These are phyloP conservation scores for Nomada flava DNA, from an alignment of 2,888 invertebrate genomes.

Conservation along the genomic window DNA sequence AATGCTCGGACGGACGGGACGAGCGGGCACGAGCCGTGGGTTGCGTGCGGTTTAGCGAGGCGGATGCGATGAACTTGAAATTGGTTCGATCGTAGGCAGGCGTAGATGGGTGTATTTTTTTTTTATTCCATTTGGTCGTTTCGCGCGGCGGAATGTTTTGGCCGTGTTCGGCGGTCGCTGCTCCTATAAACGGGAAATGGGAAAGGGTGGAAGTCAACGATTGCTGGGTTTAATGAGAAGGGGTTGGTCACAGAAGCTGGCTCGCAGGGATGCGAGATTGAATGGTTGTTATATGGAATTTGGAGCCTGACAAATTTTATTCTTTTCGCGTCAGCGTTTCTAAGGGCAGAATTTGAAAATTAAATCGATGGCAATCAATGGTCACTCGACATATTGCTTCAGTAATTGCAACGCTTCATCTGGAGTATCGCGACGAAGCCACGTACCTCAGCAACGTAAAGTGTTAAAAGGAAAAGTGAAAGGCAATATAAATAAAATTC, in stretches of 20 bases:
- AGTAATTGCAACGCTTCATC: no score
- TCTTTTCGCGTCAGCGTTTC: no score
- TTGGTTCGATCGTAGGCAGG: constrained; percentile 19
- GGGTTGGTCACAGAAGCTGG: background rate
- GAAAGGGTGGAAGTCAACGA: background rate
- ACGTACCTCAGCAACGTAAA: background rate
- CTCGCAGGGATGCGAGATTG: no score
- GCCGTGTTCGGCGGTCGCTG: background rate
- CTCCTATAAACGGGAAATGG: constrained; percentile 1
- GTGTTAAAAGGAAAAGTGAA: background rate
- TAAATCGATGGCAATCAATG: no score
- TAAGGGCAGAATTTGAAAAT: no score
- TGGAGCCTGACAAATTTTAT: no score
- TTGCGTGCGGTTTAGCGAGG: constrained; percentile 17
- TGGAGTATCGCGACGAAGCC: no score
- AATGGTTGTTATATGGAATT: no score
- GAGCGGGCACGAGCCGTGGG: background rate
- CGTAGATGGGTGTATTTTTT: background rate
- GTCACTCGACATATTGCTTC: no score
- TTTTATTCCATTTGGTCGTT: background rate
- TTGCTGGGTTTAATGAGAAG: background rate
- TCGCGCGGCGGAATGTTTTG: constrained; percentile 6
- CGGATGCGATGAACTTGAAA: constrained; percentile 43
- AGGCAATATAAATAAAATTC: background rate
- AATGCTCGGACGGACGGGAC: constrained; percentile 5